These are phyloP conservation scores for Apis laboriosa DNA, from an alignment of 1,140 invertebrate genomes.

Conservation along the genomic window DNA sequence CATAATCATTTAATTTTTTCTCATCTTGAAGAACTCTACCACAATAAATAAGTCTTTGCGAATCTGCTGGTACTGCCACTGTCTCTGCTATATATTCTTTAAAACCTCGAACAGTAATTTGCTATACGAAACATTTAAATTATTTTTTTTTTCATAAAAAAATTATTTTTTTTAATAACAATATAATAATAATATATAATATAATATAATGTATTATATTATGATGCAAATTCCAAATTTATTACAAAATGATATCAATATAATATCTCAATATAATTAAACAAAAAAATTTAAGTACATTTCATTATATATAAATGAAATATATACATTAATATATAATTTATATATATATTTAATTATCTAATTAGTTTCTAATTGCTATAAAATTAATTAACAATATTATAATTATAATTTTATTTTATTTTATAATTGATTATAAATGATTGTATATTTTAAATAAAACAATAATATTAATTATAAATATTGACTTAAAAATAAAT, in stretches of 20 bases:
- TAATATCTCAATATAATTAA: neutral
- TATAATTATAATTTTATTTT: too few relatives aligned
- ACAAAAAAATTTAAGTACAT: neutral
- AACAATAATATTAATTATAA: too few relatives aligned
- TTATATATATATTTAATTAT: neutral
- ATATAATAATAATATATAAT: neutral
- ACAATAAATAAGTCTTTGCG: slow-evolving; percentile 95
- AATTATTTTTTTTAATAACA: neutral
- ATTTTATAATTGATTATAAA: too few relatives aligned
- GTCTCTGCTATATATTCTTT: slow-evolving; percentile 91
- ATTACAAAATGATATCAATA: neutral
- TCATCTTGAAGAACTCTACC: slow-evolving; percentile 95
- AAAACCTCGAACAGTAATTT: slow-evolving; percentile 90
- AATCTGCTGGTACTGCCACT: slow-evolving; percentile 89
- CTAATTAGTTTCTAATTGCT: neutral
- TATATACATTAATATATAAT: too few relatives aligned
- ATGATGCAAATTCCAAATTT: neutral
- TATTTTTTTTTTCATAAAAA: neutral
- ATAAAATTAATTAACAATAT: too few relatives aligned
- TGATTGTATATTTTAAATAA: too few relatives aligned
- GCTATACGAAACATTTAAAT: slow-evolving; percentile 78
- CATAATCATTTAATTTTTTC: slow-evolving; percentile 92
- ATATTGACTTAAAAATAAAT: neutral
- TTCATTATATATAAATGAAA: too few relatives aligned
- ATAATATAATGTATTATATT: neutral